A percentile compares a stretch with the other conserved stretches of the same genome.
phyloP scores from a whole-genome alignment of 2,797 vertebrate species.

The Agapornis canus region DNA sequence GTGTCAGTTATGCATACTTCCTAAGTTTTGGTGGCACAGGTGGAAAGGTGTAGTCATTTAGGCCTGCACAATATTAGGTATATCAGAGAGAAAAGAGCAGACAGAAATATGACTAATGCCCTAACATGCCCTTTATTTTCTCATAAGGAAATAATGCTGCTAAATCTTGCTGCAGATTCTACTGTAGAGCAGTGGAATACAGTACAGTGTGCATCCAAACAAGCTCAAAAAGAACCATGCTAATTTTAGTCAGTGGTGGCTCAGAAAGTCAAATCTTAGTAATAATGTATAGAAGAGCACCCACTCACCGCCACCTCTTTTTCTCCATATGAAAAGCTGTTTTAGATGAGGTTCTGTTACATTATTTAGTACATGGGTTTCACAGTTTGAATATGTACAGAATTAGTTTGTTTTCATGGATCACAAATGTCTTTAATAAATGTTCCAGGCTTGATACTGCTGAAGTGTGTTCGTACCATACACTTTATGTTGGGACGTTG shows the following conservation, averaged over 20 bases:
- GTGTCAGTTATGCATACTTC: not conserved
- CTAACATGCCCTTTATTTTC: not conserved
- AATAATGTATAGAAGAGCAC: not conserved
- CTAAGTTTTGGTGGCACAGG: not conserved
- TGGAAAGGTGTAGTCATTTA: not conserved
- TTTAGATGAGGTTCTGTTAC: not conserved
- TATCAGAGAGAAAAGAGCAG: not conserved
- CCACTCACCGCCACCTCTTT: not conserved
- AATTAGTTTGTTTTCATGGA: slow-evolving; percentile 38
- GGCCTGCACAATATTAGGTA: accelerated
- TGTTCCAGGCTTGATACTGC: not conserved
- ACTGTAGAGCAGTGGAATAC: not conserved
- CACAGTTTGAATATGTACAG: not conserved
- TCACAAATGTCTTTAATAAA: slow-evolving; percentile 44
- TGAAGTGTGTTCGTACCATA: not conserved
- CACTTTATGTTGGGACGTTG: not conserved
- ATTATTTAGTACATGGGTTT: not conserved
- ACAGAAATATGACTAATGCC: not conserved
- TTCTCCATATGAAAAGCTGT: not conserved
- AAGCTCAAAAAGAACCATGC: not conserved
- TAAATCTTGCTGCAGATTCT: not conserved
- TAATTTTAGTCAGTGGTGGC: slow-evolving; percentile 29
- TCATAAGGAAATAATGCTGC: not conserved
- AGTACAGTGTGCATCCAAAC: not conserved
- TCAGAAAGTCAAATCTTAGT: slow-evolving; percentile 6